Evolutionary conservation across 2,888 invertebrate species (phyloP), one percentile per base, ranked within the genome.

Genomic region (Syritta pipiens): DNA sequence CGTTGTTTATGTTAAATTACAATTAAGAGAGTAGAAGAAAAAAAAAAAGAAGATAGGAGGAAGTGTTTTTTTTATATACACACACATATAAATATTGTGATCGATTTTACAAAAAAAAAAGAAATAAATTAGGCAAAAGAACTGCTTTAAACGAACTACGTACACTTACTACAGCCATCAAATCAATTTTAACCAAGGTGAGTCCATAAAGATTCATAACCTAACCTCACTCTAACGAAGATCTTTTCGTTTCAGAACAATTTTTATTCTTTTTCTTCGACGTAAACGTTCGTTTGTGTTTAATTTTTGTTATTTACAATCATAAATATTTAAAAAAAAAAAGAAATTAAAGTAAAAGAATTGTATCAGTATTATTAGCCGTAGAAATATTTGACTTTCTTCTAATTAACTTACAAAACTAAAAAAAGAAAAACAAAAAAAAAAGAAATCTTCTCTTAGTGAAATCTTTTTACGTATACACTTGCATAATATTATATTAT

Each of bases 281-380:
- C 40, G 24, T 49, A 44, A 40, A 37, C 67, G 72, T 79, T 79
- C 62, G 67, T 74, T 17, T 37, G n/a, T 37, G 17, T 37, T 17
- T 32, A 9, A n/a, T 1, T 7, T 17, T 68, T 67, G 35, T 72
- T 55, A 74, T 68, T 74, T 79, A 74, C 65, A 74, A 62, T 59
- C 55, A 65, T 59, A 53, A 37, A 19, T 17, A 19, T 20, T 10
- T 53, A 59, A 48, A 62, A 17, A 48, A 57, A 60, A 46, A 68
- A n/a, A n/a, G n/a, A n/a, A n/a, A n/a, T n/a, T n/a, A n/a, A n/a
- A n/a, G n/a, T 37, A 37, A 37, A 37, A 9, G 10, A 60, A 62
- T 79, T 79, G 49, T 62, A 79, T 79, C 79, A 79, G 79, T 79
- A 79, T 79, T 79, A 79, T 79, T 79, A 79, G 79, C 57, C 65